phyloP scores from a whole-genome alignment of 2,113 vertebrate genomes.

The Nothocercus julius region DNA sequence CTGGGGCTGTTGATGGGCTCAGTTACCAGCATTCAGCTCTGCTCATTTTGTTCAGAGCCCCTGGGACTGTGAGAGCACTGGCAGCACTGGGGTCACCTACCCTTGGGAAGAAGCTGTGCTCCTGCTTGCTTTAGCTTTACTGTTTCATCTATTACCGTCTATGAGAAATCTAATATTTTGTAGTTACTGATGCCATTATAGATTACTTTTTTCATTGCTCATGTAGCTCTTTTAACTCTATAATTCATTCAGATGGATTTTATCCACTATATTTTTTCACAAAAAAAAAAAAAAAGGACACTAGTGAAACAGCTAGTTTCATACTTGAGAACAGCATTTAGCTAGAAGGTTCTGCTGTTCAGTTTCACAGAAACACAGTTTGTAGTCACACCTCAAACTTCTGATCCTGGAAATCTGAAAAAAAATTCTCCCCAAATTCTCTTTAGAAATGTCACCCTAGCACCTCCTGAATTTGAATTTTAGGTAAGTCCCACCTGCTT shows the following conservation, averaged over 20 bases:
- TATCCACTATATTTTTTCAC: neutral
- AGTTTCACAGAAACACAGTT: neutral
- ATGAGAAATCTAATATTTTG: neutral
- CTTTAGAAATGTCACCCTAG: neutral
- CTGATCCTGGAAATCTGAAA: neutral
- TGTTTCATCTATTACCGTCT: neutral
- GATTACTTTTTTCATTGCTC: neutral
- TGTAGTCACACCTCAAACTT: neutral
- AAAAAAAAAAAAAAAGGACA: neutral
- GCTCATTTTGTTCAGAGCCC: neutral
- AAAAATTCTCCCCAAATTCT: neutral
- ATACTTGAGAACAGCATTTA: neutral
- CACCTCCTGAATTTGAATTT: neutral
- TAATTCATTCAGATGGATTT: neutral
- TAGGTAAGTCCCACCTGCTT: neutral
- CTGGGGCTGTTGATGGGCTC: neutral
- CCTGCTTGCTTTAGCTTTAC: neutral
- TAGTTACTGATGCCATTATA: neutral
- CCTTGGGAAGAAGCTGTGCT: neutral
- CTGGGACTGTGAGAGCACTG: neutral
- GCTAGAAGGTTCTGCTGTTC: neutral
- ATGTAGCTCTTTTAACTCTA: neutral
- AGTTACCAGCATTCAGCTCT: fast-evolving
- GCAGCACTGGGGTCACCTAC: neutral
- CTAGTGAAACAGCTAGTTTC: neutral